Percentiles rank a stretch among this genome's conserved stretches.
phyloP scores from a whole-genome alignment of 2,888 invertebrate species.

The Tridacna crocea region DNA sequence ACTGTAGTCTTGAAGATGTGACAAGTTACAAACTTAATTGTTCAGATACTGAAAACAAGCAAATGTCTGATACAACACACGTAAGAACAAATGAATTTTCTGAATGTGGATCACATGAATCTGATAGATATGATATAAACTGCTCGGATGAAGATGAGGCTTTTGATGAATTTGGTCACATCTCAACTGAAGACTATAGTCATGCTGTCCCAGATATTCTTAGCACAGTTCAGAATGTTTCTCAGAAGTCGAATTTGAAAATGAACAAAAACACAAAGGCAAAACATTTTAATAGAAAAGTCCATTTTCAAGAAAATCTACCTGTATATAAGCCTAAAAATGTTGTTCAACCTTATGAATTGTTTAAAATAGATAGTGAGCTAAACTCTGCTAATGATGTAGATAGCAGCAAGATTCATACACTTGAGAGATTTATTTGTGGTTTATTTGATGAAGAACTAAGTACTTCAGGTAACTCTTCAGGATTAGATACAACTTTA shows the following conservation, averaged over 20 bases:
- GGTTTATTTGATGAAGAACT: conserved; percentile 56
- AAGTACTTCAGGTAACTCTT: conserved; percentile 31
- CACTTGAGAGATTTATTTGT: conserved; percentile 53
- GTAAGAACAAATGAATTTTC: not conserved
- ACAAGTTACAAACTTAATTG: conserved; percentile 37
- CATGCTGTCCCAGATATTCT: conserved; percentile 43
- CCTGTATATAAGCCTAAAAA: conserved; percentile 52
- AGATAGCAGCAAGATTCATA: conserved; percentile 46
- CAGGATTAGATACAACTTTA: not conserved
- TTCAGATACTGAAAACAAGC: not conserved
- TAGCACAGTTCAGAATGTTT: conserved; percentile 45
- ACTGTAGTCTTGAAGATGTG: conserved; percentile 57
- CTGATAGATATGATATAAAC: conserved; percentile 18
- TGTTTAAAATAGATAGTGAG: not conserved
- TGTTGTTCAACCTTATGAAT: conserved; percentile 16
- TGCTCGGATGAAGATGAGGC: conserved; percentile 24
- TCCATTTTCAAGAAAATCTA: conserved; percentile 48
- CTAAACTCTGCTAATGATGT: not conserved
- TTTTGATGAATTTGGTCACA: conserved; percentile 14
- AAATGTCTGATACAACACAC: not conserved
- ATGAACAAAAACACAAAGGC: conserved; percentile 35
- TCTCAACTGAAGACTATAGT: not conserved
- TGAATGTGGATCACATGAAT: not conserved
- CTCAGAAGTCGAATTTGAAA: conserved; percentile 46
- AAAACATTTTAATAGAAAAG: conserved; percentile 32